A percentile compares a stretch with the other conserved stretches of the same genome.
phyloP scores from a whole-genome alignment of 2,888 invertebrate genomes.

The Orthosia gothica region DNA sequence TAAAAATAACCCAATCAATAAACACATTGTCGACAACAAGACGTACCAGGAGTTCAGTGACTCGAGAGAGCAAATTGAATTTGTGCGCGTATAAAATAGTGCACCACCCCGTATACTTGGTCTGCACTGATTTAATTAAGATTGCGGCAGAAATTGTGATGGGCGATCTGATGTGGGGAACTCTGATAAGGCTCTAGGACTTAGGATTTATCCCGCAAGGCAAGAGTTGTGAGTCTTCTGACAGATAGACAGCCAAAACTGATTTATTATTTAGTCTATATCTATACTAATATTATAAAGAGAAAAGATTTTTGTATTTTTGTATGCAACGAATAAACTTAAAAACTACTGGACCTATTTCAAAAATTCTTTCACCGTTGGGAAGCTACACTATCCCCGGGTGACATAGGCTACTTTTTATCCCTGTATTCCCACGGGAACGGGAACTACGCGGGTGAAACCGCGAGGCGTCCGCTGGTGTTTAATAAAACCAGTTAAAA shows the following conservation, averaged over 20 bases:
- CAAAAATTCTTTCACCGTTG: too few relatives aligned
- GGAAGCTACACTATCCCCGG: too few relatives aligned
- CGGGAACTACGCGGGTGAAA: too few relatives aligned
- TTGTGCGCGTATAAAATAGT: conserved; percentile 59
- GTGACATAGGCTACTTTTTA: too few relatives aligned
- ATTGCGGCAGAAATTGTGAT: conserved; percentile 58
- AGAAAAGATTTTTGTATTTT: too few relatives aligned
- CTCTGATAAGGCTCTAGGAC: conserved; percentile 38
- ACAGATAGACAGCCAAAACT: conserved; percentile 10
- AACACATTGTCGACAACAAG: conserved; percentile 42
- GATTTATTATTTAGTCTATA: neutral
- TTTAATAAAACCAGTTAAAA: neutral
- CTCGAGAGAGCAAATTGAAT: conserved; percentile 58
- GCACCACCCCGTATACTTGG: conserved; percentile 47
- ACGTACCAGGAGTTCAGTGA: conserved; percentile 51
- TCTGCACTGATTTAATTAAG: conserved; percentile 60
- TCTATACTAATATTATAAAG: too few relatives aligned
- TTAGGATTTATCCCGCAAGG: conserved; percentile 32
- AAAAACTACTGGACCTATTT: too few relatives aligned
- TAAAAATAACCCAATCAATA: conserved; percentile 69
- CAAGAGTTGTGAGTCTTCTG: conserved; percentile 9
- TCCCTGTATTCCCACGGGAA: too few relatives aligned
- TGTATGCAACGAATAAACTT: too few relatives aligned
- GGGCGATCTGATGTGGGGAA: conserved; percentile 48
- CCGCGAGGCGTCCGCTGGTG: too few relatives aligned